A percentile compares a stretch with the other conserved stretches of the same genome.
phyloP scores from a whole-genome alignment of 2,888 invertebrate species.

The Hypena proboscidalis region DNA sequence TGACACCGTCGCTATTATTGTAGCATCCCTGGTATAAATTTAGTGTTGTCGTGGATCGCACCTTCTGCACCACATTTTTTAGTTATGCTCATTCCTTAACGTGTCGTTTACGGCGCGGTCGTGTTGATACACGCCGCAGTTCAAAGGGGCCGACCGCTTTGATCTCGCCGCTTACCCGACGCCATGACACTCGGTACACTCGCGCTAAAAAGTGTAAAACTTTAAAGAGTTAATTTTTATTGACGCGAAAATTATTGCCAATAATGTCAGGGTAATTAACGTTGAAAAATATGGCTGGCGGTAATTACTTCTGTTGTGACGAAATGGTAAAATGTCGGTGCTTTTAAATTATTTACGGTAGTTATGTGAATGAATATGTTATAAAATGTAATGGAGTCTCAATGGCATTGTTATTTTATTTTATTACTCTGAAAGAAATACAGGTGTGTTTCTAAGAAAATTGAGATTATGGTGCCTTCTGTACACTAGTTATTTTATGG shows the following conservation, averaged over 20 bases:
- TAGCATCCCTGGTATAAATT: no score
- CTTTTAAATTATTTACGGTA: constrained; percentile 17
- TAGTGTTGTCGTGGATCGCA: no score
- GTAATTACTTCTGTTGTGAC: constrained; percentile 30
- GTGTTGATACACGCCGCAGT: constrained; percentile 58
- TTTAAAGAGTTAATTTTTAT: constrained; percentile 46
- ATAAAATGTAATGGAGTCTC: constrained; percentile 7
- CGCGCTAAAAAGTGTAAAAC: constrained; percentile 48
- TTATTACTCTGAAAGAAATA: no score
- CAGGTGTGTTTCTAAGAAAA: no score
- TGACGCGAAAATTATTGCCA: constrained; percentile 44
- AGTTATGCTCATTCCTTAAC: no score
- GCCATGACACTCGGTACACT: constrained; percentile 56
- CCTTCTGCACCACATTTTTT: no score
- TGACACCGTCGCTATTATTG: no score
- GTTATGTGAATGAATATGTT: constrained; percentile 23
- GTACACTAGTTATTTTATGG: no score
- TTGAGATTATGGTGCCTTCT: no score
- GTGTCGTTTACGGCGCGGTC: constrained; percentile 63
- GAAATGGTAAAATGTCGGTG: constrained; percentile 29
- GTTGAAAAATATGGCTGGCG: constrained; percentile 17
- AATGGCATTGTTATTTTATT: constrained; percentile 19
- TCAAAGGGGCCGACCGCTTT: constrained; percentile 69
- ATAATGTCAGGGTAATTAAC: constrained; percentile 40
- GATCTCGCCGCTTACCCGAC: constrained; percentile 61